These are phyloP conservation scores for Pipistrellus pipistrellus DNA, from an alignment of 2,797 vertebrate species.

Conservation along the genomic window DNA sequence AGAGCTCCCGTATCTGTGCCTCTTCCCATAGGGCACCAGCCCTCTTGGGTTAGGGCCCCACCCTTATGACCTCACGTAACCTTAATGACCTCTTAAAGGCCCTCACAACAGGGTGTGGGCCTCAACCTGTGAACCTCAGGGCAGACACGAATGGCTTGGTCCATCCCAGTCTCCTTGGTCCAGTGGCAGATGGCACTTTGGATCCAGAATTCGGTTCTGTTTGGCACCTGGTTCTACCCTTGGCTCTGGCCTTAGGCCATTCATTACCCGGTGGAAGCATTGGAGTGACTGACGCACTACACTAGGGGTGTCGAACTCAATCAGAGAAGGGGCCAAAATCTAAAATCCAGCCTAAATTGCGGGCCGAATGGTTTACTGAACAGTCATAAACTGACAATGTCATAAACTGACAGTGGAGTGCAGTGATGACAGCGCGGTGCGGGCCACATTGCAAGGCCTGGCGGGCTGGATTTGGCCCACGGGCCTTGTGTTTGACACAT, in stretches of 20 bases:
- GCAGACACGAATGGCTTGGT: rapidly evolving
- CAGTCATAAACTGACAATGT: no score
- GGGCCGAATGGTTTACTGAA: no score
- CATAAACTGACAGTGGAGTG: no score
- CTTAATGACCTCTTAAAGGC: not conserved
- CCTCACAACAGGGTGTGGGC: not conserved
- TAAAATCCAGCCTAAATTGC: no score
- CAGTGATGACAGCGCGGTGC: no score
- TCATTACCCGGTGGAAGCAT: not conserved
- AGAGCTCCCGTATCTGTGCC: not conserved
- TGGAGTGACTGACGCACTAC: no score
- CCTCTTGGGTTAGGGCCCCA: not conserved
- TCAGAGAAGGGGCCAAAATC: no score
- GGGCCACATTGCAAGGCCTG: no score
- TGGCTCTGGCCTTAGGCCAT: not conserved
- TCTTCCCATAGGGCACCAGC: not conserved
- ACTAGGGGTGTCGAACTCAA: no score
- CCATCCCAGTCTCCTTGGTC: not conserved
- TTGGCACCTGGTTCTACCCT: not conserved
- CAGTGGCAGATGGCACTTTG: not conserved
- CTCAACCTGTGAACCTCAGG: not conserved
- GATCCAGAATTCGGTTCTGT: not conserved
- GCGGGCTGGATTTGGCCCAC: no score
- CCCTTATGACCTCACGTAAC: not conserved
- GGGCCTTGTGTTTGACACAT: no score